Base-by-base conservation (phyloP, 2,113 vertebrate species). In the Dasypus novemcinctus region DNA sequence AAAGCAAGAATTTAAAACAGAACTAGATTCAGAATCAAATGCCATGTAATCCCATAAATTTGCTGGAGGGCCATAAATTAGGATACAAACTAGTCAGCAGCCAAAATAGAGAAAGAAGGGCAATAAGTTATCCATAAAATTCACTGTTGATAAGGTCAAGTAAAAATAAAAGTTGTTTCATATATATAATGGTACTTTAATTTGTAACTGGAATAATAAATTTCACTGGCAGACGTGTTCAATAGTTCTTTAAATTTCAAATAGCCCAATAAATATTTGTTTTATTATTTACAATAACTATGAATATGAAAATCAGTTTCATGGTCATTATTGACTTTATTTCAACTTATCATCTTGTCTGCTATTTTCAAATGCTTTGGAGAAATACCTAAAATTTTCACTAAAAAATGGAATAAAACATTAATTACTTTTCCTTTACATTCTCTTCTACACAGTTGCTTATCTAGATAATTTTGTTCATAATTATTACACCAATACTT, bases 161-260 rank as follows among this genome's bases (percentile, higher is more conserved):
- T 72, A 91, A 92, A 90, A 87, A 80, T 25, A 76, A 61, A 90
- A 52, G 20, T 23, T 75, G 36, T 66, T 59, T 92, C 78, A 75
- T 64, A 57, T 9, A 33, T 63, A 63, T 11, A 49, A 90, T 43
- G 25, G 46, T 23, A 72, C 61, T 79, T 43, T 52, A 23, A 91
- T 59, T 75, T 69, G 18, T 38, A 89, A 64, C 9, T 64, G 27
- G n/a, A 91, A 54, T 82, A 87, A 68, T 25, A 89, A 36, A 89
- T 68, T 94, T 94, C 68, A 61, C 64, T 20, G 29, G 41, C 54
- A 79, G 59, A 91, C 43, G n/a, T 54, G 36, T 74, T 95, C 59
- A 78, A 82, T 13, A 91, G 57, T 90, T 69, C 68, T 88, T 89
- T 80, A 91, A 79, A 79, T 93, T 69, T 92, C 66, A 93, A 80